Evolutionary conservation across 2,888 invertebrate species (phyloP).

Genomic region (Ormyrus thymus): DNA sequence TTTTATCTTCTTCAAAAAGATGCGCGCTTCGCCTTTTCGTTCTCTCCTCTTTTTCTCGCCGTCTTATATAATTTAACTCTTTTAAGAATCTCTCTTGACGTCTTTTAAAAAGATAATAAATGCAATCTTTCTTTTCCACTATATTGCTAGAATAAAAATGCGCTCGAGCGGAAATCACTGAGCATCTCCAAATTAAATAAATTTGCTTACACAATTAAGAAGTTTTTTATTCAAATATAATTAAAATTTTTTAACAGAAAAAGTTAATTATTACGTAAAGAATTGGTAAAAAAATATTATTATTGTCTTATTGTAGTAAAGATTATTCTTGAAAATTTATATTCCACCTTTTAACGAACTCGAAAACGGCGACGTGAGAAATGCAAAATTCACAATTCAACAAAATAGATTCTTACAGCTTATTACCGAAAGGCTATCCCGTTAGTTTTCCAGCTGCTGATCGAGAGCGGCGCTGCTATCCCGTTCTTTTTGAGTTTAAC

Average conservation of each 20-base stretch:
- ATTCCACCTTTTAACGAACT: too few relatives aligned
- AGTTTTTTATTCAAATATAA: too few relatives aligned
- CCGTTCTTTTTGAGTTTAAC: constrained; percentile 43
- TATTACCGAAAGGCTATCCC: neutral
- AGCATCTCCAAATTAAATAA: too few relatives aligned
- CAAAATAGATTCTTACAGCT: too few relatives aligned
- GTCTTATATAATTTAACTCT: constrained; percentile 41
- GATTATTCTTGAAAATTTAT: too few relatives aligned
- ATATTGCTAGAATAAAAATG: constrained; percentile 7
- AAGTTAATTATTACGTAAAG: too few relatives aligned
- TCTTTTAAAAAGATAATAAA: constrained; percentile 40
- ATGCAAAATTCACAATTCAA: too few relatives aligned
- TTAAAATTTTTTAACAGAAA: too few relatives aligned
- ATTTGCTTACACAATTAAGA: too few relatives aligned
- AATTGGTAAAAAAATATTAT: too few relatives aligned
- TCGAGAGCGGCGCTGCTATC: constrained; percentile 32
- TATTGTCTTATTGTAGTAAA: too few relatives aligned
- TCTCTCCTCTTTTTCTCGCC: neutral
- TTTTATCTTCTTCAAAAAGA: neutral
- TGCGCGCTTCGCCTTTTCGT: neutral
- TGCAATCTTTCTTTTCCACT: constrained; percentile 1
- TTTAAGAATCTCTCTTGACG: constrained; percentile 26
- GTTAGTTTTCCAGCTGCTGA: constrained; percentile 47
- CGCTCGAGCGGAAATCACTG: constrained; percentile 5
- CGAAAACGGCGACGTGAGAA: too few relatives aligned